Percentiles rank a stretch among this genome's conserved stretches.
These are phyloP conservation scores for Eufriesea mexicana DNA, from an alignment of 1,140 invertebrate species.

Conservation along the genomic window DNA sequence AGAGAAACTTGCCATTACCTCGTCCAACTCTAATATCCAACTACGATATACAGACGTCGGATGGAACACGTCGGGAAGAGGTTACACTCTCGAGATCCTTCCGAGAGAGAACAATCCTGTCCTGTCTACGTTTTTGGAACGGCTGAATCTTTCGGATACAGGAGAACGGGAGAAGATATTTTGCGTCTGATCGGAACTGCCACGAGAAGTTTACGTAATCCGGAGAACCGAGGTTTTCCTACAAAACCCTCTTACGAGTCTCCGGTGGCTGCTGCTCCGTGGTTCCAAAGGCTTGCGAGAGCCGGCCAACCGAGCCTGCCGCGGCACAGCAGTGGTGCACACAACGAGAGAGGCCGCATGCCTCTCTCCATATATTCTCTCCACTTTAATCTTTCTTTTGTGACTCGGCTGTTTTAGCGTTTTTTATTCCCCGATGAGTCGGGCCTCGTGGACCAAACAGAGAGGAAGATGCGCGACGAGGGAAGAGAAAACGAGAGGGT, in stretches of 20 bases:
- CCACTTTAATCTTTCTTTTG: slow-evolving; percentile 78
- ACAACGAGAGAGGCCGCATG: slow-evolving; percentile 54
- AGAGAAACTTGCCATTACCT: background rate
- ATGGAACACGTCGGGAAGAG: no score
- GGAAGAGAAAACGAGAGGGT: background rate
- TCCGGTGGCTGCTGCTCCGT: background rate
- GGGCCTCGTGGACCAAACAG: slow-evolving; percentile 52
- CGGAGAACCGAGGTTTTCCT: background rate
- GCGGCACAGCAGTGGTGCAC: slow-evolving; percentile 28
- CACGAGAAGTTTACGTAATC: slow-evolving; percentile 17
- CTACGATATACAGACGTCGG: background rate
- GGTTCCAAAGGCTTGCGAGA: slow-evolving; percentile 27
- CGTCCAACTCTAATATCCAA: background rate
- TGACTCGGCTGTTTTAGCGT: slow-evolving; percentile 80
- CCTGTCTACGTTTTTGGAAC: no score
- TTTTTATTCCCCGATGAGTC: slow-evolving; percentile 76
- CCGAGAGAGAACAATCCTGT: no score
- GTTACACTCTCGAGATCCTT: no score
- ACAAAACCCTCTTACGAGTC: slow-evolving; percentile 1
- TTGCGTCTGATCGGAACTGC: background rate
- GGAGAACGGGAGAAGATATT: background rate
- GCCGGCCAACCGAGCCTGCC: slow-evolving; percentile 13
- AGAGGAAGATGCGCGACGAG: slow-evolving; percentile 1
- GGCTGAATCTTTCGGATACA: background rate
- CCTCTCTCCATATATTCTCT: slow-evolving; percentile 67